phyloP scores from a whole-genome alignment of 2,888 invertebrate genomes.

The Deroplatys truncata region DNA sequence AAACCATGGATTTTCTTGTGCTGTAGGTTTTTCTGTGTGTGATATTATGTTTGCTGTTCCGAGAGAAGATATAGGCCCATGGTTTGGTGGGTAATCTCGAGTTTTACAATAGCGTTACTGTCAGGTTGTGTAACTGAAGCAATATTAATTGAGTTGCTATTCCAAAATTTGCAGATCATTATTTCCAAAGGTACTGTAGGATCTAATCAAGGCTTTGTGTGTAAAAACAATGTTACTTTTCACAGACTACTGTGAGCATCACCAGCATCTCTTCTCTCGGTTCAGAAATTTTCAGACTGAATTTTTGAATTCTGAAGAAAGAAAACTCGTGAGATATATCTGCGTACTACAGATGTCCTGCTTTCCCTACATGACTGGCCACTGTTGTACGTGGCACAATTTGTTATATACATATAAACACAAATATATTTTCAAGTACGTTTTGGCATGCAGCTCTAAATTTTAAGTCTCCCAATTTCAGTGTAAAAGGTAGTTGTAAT shows the following conservation, averaged over 20 bases:
- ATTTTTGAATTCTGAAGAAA: neutral
- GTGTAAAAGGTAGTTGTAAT: conserved; percentile 9
- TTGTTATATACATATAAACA: neutral
- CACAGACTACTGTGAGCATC: neutral
- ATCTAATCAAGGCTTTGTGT: neutral
- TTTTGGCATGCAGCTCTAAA: conserved; percentile 10
- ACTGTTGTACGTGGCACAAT: conserved; percentile 3
- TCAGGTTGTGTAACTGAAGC: neutral
- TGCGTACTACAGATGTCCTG: neutral
- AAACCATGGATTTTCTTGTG: conserved; percentile 16
- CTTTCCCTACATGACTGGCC: conserved; percentile 12
- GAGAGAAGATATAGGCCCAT: neutral
- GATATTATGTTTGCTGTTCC: conserved; percentile 17
- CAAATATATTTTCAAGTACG: neutral
- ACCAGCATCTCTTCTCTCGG: neutral
- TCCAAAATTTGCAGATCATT: neutral
- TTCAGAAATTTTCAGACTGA: neutral
- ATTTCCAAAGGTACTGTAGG: neutral
- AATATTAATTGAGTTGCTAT: neutral
- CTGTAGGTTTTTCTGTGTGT: conserved; percentile 23
- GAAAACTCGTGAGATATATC: neutral
- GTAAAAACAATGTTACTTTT: neutral
- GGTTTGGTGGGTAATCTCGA: neutral
- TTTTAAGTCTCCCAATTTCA: conserved; percentile 3
- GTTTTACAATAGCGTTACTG: neutral